Conservation (phyloP, 2,797 vertebrate genomes). For the Poecilia velifera region DNA sequence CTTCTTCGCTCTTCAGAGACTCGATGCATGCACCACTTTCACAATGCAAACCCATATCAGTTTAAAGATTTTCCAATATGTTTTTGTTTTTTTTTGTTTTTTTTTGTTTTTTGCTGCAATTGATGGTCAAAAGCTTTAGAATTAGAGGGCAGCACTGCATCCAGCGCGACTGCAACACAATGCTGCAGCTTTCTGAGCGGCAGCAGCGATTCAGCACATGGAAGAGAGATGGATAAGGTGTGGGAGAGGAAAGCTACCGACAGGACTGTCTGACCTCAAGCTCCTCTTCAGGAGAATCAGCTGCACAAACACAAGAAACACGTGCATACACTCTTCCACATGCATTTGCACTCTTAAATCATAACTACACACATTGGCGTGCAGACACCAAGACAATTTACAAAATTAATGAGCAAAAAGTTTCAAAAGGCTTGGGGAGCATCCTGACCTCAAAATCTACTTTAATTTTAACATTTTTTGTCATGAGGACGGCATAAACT, state of each 20-base stretch:
- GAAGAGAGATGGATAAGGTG: constrained; percentile 49
- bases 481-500: neutral
- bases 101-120: constrained; percentile 33
- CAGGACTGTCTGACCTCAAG: constrained; percentile 62
- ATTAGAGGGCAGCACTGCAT: constrained; percentile 40
- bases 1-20: neutral
- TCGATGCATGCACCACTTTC: constrained; percentile 2
- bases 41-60: constrained; percentile 11
- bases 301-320: constrained; percentile 65
- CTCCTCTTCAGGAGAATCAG: constrained; percentile 66
- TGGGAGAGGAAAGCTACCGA: constrained; percentile 34
- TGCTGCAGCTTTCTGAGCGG: constrained; percentile 9
- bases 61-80: constrained; percentile 26
- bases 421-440: neutral
- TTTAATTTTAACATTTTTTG: neutral
- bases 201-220: constrained; percentile 49
- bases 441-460: neutral
- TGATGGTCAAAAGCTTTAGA: constrained; percentile 48
- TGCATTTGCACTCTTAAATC: constrained; percentile 20
- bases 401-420: constrained; percentile 41
- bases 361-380: constrained; percentile 35
- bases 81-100: neutral
- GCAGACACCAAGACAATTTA: constrained; percentile 11
- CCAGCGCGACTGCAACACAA: constrained; percentile 3
- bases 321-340: constrained; percentile 6